Percentiles rank a stretch among this genome's conserved stretches.
Conservation (phyloP, 2,113 vertebrate species). For the Neoarius graeffei region DNA sequence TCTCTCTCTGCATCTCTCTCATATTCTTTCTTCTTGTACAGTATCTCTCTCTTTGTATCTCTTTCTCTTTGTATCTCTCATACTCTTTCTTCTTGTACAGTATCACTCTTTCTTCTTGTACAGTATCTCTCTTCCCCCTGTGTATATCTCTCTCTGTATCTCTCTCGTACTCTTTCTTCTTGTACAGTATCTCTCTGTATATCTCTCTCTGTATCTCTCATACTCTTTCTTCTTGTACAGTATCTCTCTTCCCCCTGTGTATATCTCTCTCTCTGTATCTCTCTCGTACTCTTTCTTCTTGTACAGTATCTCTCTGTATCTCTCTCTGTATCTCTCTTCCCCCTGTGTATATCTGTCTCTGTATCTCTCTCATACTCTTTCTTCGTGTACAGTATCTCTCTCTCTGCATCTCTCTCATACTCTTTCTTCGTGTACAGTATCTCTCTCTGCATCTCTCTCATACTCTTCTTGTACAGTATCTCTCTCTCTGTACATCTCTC, state of each 20-base stretch:
- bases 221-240: not conserved
- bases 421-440: not conserved
- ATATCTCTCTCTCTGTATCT: not conserved
- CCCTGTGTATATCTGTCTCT: not conserved
- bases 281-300: not conserved
- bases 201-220: not conserved
- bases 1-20: too few relatives aligned
- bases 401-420: not conserved
- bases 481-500: not conserved
- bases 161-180: not conserved
- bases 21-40: too few relatives aligned
- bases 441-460: too few relatives aligned
- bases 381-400: too few relatives aligned
- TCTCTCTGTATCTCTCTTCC: too few relatives aligned
- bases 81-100: not conserved
- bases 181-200: too few relatives aligned
- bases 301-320: too few relatives aligned
- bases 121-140: not conserved
- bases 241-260: not conserved
- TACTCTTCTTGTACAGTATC: too few relatives aligned
- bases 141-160: not conserved
- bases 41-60: too few relatives aligned
- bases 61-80: not conserved
- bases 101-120: too few relatives aligned
- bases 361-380: constrained; percentile 5